Base-by-base conservation (phyloP, 2,888 invertebrate species). In the Invenusta paracnida region DNA sequence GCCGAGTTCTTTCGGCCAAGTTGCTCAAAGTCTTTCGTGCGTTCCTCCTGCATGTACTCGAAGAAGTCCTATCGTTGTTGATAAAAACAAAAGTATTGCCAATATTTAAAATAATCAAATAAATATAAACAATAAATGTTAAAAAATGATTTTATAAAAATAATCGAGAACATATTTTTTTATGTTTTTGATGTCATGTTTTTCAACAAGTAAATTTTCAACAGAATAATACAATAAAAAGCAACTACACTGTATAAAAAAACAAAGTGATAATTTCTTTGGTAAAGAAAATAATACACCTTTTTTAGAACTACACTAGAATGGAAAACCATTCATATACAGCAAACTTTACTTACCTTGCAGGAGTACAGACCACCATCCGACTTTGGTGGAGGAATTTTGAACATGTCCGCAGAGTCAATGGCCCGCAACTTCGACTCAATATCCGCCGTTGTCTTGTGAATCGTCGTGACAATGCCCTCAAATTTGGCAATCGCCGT, bases 1-100 rank as follows among this genome's bases (percentile, higher is more conserved):
- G 95, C 94, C 81, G 94, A 93, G 90, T 96, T 96, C n/a, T 94
- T 93, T 83, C 94, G 93, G 0, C 94, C 93, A 90, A 96, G 93
- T 1, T 93, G 91, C 0, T 94, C 93, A 1, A 94, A 92, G 83
- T 94, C 94, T 86, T 94, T 93, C 0, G 94, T 93, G 0, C 96
- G 93, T 86, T 94, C 93, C 30, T 93, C 92, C 86, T 94, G 94
- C 87, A 96, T 93, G 88, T 94, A 93, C 84, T 93, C 93, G 90
- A 96, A 96, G 90, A 94, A 96, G 25, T 93, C 93, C 94, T 94
- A 89, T 81, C 87, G n/a, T n/a, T n/a, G n/a, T n/a, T n/a, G n/a
- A n/a, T 5, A 48, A 11, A 83, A 48, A 83, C 25, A 86, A 85
- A 86, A 13, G 13, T 29, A 23, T 29, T 2, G 85, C 28, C 31